Evolutionary conservation across 2,797 vertebrate genomes (phyloP), one percentile per base, ranked within the genome.

Genomic region (Sphaeramia orbicularis): DNA sequence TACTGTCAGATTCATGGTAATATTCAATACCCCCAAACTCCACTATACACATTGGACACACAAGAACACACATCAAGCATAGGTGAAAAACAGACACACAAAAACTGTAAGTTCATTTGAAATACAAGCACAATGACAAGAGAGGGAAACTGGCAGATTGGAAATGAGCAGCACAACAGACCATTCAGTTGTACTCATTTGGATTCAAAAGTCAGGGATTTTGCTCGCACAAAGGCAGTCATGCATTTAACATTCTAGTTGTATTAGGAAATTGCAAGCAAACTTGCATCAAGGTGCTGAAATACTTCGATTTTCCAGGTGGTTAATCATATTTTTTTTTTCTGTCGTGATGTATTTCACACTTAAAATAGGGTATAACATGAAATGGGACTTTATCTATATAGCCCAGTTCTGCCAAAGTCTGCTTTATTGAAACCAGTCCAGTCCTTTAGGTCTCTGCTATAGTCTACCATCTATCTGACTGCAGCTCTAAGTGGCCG

Each of bases 1-100:
- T 64, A 48, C 53, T 43, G 57, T 80, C 63, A 63, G 51, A 59
- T 37, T 70, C 32, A 41, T 44, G 40, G 44, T 40, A 16, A 65
- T 60, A 59, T 49, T 67, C 21, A 43, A 21, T 64, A 36, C 6
- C 52, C 52, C 49, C 49, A 72, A 36, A 43, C 19, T 38, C 35
- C 50, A 58, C 32, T 41, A 41, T n/a, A 32, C 15, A 49, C 47
- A 30, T 15, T 43, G 40, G 5, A 67, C 18, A 48, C 38, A 67
- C 48, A 27, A 7, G 38, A 12, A 38, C 52, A 62, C 14, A 44
- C 14, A 59, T 19, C 16, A 21, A 11, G 9, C 44, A 47, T 15
- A 42, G 5, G 53, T 12, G 11, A 18, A 44, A 36, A 11, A 13
- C 10, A 4, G 19, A 27, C 49, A 42, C 7, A 51, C 44, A 71